phyloP scores from a whole-genome alignment of 2,888 invertebrate species.

The Monoplex corrugatus region DNA sequence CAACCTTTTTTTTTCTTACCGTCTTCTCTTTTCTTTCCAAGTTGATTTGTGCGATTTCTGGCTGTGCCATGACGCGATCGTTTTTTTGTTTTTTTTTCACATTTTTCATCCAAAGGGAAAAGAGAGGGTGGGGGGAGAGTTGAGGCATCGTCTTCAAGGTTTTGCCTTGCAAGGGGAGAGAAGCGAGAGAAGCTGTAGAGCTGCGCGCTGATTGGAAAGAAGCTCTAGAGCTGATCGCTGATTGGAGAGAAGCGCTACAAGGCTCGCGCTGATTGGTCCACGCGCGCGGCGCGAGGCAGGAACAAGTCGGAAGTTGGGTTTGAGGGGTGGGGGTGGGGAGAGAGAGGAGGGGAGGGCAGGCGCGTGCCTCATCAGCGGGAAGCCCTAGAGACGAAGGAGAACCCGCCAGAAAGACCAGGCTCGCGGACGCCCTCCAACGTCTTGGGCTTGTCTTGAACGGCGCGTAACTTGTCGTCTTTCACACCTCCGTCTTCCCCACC shows the following conservation, averaged over 20 bases:
- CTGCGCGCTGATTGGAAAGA: conserved; percentile 30
- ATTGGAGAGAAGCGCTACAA: conserved; percentile 36
- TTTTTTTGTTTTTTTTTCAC: background rate
- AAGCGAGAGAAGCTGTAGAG: background rate
- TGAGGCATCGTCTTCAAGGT: background rate
- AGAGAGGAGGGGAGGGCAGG: background rate
- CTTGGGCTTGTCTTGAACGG: background rate
- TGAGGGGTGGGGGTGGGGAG: background rate
- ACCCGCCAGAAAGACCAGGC: background rate
- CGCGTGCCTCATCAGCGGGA: conserved; percentile 37
- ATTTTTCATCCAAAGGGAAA: background rate
- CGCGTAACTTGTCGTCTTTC: background rate
- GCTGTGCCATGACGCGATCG: conserved; percentile 24
- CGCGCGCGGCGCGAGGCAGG: background rate
- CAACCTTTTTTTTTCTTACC: no score
- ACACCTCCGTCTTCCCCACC: background rate
- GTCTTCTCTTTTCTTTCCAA: no score
- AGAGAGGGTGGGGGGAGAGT: background rate
- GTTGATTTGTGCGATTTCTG: conserved; percentile 10
- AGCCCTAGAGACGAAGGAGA: background rate
- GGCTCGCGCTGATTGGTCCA: background rate
- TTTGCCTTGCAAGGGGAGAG: background rate
- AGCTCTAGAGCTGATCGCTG: conserved; percentile 22
- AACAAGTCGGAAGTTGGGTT: conserved; percentile 1
- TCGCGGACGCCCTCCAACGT: background rate